phyloP scores from a whole-genome alignment of 2,888 invertebrate genomes.

The Polydrusus pterygomalis region DNA sequence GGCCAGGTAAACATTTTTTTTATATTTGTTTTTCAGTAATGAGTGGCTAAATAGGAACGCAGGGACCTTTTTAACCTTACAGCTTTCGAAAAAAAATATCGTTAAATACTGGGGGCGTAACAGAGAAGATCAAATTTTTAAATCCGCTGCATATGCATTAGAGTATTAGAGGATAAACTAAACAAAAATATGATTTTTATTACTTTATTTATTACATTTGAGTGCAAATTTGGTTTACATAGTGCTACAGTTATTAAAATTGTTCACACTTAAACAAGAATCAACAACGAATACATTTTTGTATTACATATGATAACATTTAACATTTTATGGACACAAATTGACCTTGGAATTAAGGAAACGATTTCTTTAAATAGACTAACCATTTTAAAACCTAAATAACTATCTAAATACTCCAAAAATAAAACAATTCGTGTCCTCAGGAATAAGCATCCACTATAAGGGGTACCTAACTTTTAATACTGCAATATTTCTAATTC shows the following conservation, averaged over 20 bases:
- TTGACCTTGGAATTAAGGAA: constrained; percentile 24
- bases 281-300: constrained; percentile 54
- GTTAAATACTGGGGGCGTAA: too few relatives aligned
- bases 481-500: constrained; percentile 45
- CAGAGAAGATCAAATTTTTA: too few relatives aligned
- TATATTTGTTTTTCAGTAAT: too few relatives aligned
- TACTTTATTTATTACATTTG: constrained; percentile 43
- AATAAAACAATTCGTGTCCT: constrained; percentile 35
- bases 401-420: background rate
- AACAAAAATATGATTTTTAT: background rate
- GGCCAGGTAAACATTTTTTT: too few relatives aligned
- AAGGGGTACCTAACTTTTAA: constrained; percentile 41
- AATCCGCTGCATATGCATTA: too few relatives aligned
- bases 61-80: too few relatives aligned
- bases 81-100: too few relatives aligned
- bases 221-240: constrained; percentile 54
- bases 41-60: too few relatives aligned
- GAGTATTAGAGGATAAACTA: too few relatives aligned
- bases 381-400: background rate
- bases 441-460: constrained; percentile 34
- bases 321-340: constrained; percentile 49
- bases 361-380: constrained; percentile 17
- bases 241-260: constrained; percentile 52
- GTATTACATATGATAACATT: constrained; percentile 52
- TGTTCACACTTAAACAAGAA: constrained; percentile 58